Conservation (phyloP, 1,140 invertebrate species). For the Micrasema minimum region DNA sequence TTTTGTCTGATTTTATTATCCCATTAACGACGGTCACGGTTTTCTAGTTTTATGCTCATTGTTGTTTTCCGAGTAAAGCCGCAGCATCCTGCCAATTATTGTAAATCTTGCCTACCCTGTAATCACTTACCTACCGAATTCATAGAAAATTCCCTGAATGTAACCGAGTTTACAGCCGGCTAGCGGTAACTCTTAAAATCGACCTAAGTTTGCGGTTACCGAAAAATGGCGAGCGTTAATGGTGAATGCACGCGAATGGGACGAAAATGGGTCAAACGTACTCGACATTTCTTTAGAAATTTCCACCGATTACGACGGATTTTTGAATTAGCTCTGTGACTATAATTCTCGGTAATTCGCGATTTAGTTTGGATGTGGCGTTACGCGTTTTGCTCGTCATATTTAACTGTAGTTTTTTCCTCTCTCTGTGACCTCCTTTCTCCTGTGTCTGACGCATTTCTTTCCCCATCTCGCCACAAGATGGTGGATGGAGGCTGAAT, state of each 20-base stretch:
- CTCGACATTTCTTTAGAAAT: neutral
- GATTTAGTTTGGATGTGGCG: neutral
- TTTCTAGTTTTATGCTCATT: neutral
- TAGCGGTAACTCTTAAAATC: conserved; percentile 23
- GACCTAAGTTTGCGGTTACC: neutral
- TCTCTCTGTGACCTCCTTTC: conserved; percentile 34
- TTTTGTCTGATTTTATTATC: too few relatives aligned
- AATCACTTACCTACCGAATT: conserved; percentile 36
- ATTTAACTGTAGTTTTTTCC: conserved; percentile 37
- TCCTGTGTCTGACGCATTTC: conserved; percentile 35
- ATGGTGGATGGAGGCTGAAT: conserved; percentile 21
- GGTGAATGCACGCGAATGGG: conserved; percentile 8
- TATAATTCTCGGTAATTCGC: conserved; percentile 1
- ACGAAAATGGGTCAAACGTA: conserved; percentile 14
- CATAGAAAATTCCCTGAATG: conserved; percentile 19
- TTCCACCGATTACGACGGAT: conserved; percentile 11
- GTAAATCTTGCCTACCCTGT: neutral
- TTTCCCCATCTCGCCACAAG: conserved; percentile 17
- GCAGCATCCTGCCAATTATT: conserved; percentile 26
- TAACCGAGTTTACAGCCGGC: neutral
- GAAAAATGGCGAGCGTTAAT: neutral
- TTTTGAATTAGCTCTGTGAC: neutral
- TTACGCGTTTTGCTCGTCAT: conserved; percentile 18
- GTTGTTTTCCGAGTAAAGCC: conserved; percentile 20
- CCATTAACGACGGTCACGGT: neutral